phyloP scores from a whole-genome alignment of 1,140 invertebrate species.

The Varroa destructor region DNA sequence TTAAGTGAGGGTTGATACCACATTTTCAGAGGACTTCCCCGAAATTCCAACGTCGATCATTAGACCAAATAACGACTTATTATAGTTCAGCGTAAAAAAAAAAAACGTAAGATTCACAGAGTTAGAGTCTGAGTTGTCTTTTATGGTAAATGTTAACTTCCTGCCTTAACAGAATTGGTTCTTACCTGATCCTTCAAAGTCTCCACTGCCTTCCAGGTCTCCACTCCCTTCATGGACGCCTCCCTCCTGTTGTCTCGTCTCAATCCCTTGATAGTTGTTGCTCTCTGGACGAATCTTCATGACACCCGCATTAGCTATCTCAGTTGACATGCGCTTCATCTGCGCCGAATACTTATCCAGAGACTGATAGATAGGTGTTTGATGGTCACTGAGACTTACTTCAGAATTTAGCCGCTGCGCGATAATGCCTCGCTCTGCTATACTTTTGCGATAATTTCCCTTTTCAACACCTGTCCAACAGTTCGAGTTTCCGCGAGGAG shows the following conservation, averaged over 20 bases:
- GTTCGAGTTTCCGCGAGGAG: neutral
- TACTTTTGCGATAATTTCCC: neutral
- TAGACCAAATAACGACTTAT: no score
- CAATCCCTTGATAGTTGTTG: conserved; percentile 16
- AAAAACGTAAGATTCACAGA: no score
- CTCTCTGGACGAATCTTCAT: conserved; percentile 15
- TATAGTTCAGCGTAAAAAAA: no score
- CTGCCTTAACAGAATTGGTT: no score
- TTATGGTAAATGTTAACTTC: no score
- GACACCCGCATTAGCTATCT: neutral
- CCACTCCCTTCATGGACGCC: neutral
- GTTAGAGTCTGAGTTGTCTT: no score
- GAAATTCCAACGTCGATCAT: no score
- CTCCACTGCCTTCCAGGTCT: neutral
- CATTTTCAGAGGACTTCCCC: no score
- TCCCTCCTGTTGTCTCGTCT: neutral
- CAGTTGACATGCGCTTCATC: conserved; percentile 3
- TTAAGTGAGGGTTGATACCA: no score
- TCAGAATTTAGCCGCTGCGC: conserved; percentile 12
- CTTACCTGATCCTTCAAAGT: neutral
- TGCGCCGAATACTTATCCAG: neutral
- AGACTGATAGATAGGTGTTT: neutral
- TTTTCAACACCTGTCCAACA: conserved; percentile 1
- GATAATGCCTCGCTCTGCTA: neutral
- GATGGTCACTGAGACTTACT: neutral